phyloP scores from a whole-genome alignment of 2,888 invertebrate genomes.

The Brachyptera risi region DNA sequence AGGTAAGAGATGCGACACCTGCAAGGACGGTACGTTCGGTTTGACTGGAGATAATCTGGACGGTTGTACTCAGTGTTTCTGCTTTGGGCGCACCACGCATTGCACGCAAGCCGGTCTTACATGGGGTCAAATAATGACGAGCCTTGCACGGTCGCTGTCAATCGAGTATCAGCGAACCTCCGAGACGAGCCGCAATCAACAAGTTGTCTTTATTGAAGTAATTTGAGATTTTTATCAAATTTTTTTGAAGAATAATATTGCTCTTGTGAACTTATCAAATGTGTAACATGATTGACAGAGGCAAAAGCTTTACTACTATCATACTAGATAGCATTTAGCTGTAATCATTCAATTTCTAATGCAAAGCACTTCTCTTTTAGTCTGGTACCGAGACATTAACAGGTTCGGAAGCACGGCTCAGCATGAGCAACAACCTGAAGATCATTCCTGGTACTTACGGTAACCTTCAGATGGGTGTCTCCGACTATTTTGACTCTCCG shows the following conservation, averaged over 20 bases:
- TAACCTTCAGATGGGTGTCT: constrained; percentile 52
- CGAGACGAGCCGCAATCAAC: constrained; percentile 32
- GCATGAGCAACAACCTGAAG: constrained; percentile 55
- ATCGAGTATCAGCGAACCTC: constrained; percentile 27
- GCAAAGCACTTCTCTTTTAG: constrained; percentile 36
- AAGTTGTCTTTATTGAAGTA: constrained; percentile 44
- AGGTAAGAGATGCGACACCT: constrained; percentile 79
- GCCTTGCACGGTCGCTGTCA: constrained; percentile 45
- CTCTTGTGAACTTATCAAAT: too few species aligned
- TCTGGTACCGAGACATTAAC: constrained; percentile 42
- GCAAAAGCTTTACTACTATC: too few species aligned
- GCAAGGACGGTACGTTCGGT: constrained; percentile 83
- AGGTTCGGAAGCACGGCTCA: constrained; percentile 50
- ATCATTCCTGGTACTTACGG: constrained; percentile 58
- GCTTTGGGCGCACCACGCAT: constrained; percentile 79
- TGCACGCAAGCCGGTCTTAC: constrained; percentile 79
- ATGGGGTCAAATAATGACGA: constrained; percentile 73
- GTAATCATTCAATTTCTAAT: constrained; percentile 40
- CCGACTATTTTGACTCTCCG: constrained; percentile 57
- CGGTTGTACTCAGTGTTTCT: constrained; percentile 95
- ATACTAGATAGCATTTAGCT: constrained; percentile 13
- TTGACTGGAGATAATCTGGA: constrained; percentile 68
- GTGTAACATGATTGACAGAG: too few species aligned
- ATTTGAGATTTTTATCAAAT: too few species aligned
- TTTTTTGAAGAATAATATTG: too few species aligned